These are phyloP conservation scores for Yponomeuta evonymella DNA, from an alignment of 2,888 invertebrate species.

Conservation along the genomic window DNA sequence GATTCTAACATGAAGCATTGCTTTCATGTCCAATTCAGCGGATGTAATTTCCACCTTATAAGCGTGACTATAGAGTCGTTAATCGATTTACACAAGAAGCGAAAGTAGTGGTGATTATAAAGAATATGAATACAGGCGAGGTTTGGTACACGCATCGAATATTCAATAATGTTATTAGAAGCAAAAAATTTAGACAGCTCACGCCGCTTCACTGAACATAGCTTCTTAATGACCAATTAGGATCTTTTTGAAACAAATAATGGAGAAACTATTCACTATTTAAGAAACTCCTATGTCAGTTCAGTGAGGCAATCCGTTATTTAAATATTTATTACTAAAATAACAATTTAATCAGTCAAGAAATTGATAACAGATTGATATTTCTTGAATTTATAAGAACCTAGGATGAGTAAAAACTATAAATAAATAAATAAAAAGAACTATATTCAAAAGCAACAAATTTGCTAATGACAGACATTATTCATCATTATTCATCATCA, in stretches of 20 bases:
- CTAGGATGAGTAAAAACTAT: no score
- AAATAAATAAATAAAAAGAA: no score
- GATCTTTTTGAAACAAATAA: background rate
- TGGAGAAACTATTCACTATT: background rate
- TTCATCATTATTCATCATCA: no score
- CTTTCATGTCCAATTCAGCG: no score
- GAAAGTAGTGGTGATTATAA: slow-evolving; percentile 10
- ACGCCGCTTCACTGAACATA: slow-evolving; percentile 4
- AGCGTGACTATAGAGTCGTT: slow-evolving; percentile 1
- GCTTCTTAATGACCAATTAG: background rate
- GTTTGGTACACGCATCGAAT: slow-evolving; percentile 5
- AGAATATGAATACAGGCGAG: background rate
- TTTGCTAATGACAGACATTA: no score
- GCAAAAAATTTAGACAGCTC: slow-evolving; percentile 11
- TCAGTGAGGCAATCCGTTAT: no score
- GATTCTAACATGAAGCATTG: background rate
- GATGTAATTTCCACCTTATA: background rate
- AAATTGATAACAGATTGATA: no score
- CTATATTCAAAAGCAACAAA: no score
- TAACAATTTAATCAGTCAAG: no score
- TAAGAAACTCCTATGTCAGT: background rate
- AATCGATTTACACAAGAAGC: slow-evolving; percentile 4
- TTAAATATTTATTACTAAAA: no score
- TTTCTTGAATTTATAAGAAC: no score
- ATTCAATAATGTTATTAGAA: slow-evolving; percentile 5